Conservation (phyloP, 2,797 vertebrate species). For the Poeciliopsis paucimaculata region DNA sequence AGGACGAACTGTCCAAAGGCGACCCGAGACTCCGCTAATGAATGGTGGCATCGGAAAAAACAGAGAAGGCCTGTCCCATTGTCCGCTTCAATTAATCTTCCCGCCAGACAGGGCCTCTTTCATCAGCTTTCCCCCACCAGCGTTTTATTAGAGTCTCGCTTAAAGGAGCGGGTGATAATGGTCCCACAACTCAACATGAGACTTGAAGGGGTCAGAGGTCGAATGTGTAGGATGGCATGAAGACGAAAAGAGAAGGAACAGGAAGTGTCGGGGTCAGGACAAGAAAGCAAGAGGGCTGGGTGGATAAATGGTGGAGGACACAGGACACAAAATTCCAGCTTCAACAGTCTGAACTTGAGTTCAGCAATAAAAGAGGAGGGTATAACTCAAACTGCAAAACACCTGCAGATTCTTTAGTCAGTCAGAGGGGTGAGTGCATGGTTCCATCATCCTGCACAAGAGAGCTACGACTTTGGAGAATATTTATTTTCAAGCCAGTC, state of each 20-base stretch:
- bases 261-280: constrained; percentile 64
- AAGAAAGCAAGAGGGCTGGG: constrained; percentile 38
- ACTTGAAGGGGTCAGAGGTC: constrained; percentile 59
- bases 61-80: constrained; percentile 51
- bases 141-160: constrained; percentile 54
- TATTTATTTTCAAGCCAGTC: neutral
- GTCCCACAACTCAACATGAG: constrained; percentile 52
- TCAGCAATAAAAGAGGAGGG: constrained; percentile 16
- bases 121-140: constrained; percentile 41
- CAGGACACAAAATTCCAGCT: constrained; percentile 22
- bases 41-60: constrained; percentile 55
- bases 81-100: constrained; percentile 66
- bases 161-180: constrained; percentile 50
- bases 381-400: constrained; percentile 34
- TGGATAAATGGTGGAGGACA: constrained; percentile 37
- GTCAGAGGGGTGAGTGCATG: neutral
- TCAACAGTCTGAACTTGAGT: constrained; percentile 65
- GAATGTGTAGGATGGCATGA: constrained; percentile 54
- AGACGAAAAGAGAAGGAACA: constrained; percentile 59
- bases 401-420: constrained; percentile 37
- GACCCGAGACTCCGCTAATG: constrained; percentile 59
- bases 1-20: constrained; percentile 51
- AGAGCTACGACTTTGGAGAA: neutral
- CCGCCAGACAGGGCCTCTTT: constrained; percentile 71
- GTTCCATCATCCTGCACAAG: neutral